Base-by-base conservation (phyloP, 2,113 vertebrate species). In the Eulacestoma nigropectus region DNA sequence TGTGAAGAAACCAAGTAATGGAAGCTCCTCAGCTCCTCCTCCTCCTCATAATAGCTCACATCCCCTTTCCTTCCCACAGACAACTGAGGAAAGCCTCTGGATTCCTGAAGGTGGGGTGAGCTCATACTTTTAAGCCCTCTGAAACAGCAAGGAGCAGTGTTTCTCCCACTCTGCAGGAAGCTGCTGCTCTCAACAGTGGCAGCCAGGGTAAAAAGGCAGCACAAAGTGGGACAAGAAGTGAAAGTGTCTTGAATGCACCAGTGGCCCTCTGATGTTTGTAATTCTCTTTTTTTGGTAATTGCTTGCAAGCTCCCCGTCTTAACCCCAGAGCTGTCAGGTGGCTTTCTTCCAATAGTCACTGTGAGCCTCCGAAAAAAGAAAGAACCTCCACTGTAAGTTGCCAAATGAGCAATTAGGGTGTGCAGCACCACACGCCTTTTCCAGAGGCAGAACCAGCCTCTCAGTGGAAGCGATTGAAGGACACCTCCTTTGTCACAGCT, bases 391-490 rank as follows among this genome's bases (percentile, higher is more conserved):
- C 80, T 87, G 20, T 15, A 55, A 95, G 86, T 55, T 41, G 64
- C 64, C 47, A 95, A 95, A 90, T 70, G 91, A 97, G 80, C 86
- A 95, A 95, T 96, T 93, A 95, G 89, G 86, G 80, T 63, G 91
- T 95, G 15, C 22, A 80, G 63, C 42, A 62, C 79, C 70, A 72
- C 82, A 64, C 49, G 67, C 21, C 60, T 93, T 84, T 95, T 88
- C 55, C 89, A 87, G 73, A 52, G 79, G 23, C 91, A 89, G 84
- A 50, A 35, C 9, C 33, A 47, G 79, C 25, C 73, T 70, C 80
- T 69, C 16, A 7, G 19, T 37, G 60, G 64, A 82, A 84, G 76
- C 12, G 60, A 90, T 29, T 95, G 93, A 96, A 92, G 80, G 89
- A 68, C 68, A 44, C 30, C 64, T 95, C 65, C 68, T 95, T 95